phyloP scores from a whole-genome alignment of 2,797 vertebrate genomes.

The Etheostoma nigrum region DNA sequence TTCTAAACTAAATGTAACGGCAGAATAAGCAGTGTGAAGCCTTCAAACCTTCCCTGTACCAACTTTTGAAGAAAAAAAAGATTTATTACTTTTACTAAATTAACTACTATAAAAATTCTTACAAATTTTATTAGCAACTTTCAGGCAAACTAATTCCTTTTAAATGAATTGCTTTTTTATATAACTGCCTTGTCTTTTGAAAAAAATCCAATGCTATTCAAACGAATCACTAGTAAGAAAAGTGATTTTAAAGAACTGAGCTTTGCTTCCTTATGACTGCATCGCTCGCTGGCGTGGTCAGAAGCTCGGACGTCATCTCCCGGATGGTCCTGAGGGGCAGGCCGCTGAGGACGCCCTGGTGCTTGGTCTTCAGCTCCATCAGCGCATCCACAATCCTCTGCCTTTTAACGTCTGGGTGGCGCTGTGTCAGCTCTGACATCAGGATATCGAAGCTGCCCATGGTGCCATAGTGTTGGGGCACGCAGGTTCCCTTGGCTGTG shows the following conservation, averaged over 20 bases:
- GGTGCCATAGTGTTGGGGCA: constrained; percentile 72
- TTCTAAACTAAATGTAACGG: neutral
- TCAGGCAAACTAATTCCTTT: neutral
- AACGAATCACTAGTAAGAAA: neutral
- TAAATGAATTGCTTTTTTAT: neutral
- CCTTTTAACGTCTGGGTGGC: constrained; percentile 61
- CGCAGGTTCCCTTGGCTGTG: constrained; percentile 62
- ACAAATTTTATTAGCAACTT: neutral
- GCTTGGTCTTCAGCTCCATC: constrained; percentile 64
- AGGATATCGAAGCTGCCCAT: constrained; percentile 77
- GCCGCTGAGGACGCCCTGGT: constrained; percentile 61
- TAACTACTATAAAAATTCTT: neutral
- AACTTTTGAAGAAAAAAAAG: neutral
- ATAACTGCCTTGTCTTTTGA: no score
- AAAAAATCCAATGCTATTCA: neutral
- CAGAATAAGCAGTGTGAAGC: neutral
- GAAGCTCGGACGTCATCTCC: constrained; percentile 79
- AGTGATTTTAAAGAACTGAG: neutral
- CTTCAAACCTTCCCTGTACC: neutral
- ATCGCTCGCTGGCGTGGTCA: constrained; percentile 30
- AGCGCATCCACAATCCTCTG: constrained; percentile 71
- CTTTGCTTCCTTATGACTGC: neutral
- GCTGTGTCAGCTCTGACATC: constrained; percentile 69
- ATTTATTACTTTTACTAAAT: no score
- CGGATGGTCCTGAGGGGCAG: constrained; percentile 72